Base-by-base conservation (phyloP, 2,888 invertebrate species). In the Arctia plantaginis region DNA sequence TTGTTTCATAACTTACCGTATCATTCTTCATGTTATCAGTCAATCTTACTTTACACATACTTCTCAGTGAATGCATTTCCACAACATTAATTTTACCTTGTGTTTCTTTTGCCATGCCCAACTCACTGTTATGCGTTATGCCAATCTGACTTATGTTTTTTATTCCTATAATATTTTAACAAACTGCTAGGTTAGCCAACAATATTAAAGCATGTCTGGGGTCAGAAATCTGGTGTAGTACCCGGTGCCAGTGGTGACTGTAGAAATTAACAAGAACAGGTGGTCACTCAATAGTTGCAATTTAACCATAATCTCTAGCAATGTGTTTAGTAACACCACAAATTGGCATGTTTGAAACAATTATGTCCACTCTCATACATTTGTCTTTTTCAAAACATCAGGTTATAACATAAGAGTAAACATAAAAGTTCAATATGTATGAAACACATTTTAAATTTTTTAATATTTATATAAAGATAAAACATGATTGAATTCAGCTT, bases 81-180 rank as follows among this genome's bases (percentile, higher is more conserved):
- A 55, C n/a, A 55, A 55, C 51, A 55, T 55, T 55, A 55, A 55
- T 55, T 55, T n/a, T 10, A 55, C 51, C 51, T 55, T n/a, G 51
- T 23, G 23, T 55, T n/a, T 55, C 51, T 55, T 51, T 51, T 51
- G 6, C 23, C 51, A 55, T 55, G 23, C 8, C 51, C 51, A 55
- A 55, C 51, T 55, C n/a, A 3, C 23, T 51, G 51, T 55, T n/a
- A 55, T 23, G 51, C 12, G n/a, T 23, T 23, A 55, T 55, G 51
- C n/a, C 51, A 55, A n/a, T 55, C 51, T n/a, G 51, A 55, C 51
- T 55, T n/a, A 51, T 23, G 44, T 12, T 4, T 41, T 41, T 41
- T 41, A 12, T 41, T 41, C 12, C 10, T 41, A 41, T 41, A 1
- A 15, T 44, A 12, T 44, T 44, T 44, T 44, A 23, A 51, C 51